A percentile compares a stretch with the other conserved stretches of the same genome.
Conservation (phyloP, 2,113 vertebrate genomes). For the Thinocorus orbignyianus region DNA sequence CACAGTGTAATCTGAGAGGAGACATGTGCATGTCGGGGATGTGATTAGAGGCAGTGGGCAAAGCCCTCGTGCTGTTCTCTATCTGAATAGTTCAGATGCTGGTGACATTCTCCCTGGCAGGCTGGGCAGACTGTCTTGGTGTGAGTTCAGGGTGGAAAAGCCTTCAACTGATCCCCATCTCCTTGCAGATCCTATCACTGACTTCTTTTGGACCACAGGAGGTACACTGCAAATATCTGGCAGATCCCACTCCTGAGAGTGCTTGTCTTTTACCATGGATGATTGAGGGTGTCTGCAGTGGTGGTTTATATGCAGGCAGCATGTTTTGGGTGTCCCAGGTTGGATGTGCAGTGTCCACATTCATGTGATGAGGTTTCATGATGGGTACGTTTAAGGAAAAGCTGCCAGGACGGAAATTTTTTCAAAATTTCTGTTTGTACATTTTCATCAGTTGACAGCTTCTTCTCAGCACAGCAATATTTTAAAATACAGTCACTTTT, state of each 20-base stretch:
- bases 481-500: neutral
- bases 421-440: neutral
- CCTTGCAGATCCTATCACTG: neutral
- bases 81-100: neutral
- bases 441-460: neutral
- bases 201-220: neutral
- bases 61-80: neutral
- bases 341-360: neutral
- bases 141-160: neutral
- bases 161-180: neutral
- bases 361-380: neutral
- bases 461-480: neutral
- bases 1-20: neutral
- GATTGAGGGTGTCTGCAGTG: accelerated
- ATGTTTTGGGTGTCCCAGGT: neutral
- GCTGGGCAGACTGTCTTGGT: neutral
- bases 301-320: neutral
- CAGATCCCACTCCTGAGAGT: neutral
- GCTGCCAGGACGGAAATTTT: neutral
- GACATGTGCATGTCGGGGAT: neutral
- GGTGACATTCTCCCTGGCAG: neutral
- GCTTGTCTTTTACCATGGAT: neutral
- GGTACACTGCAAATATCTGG: neutral
- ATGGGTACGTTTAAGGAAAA: neutral
- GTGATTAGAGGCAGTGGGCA: neutral